A percentile compares a stretch with the other conserved stretches of the same genome.
phyloP scores from a whole-genome alignment of 2,888 invertebrate genomes.

The Horisme vitalbata region DNA sequence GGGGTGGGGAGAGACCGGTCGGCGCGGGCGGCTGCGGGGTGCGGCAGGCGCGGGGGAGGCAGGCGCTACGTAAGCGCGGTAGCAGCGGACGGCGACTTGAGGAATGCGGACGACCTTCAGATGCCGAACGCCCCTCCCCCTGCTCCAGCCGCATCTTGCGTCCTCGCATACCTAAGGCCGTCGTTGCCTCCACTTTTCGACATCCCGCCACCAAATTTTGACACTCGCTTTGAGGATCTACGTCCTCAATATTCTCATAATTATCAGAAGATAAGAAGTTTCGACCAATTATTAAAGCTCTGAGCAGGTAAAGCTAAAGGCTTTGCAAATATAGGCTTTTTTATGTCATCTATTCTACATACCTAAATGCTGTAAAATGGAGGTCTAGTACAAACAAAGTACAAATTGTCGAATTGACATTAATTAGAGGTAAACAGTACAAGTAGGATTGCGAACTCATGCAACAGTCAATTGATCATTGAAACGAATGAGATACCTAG shows the following conservation, averaged over 20 bases:
- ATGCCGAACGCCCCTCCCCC: constrained; percentile 80
- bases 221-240: constrained; percentile 62
- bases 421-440: too few species aligned
- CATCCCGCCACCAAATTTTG: constrained; percentile 74
- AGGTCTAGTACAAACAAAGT: too few species aligned
- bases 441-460: too few species aligned
- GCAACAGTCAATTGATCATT: too few species aligned
- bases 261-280: too few species aligned
- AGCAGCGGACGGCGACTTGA: constrained; percentile 81
- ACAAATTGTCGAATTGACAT: too few species aligned
- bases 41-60: constrained; percentile 43
- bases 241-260: constrained; percentile 19
- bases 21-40: constrained; percentile 48
- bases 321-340: too few species aligned
- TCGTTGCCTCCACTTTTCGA: constrained; percentile 77
- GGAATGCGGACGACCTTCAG: constrained; percentile 83
- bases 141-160: constrained; percentile 79
- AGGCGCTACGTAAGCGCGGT: constrained; percentile 83
- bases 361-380: too few species aligned
- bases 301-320: too few species aligned
- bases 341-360: too few species aligned
- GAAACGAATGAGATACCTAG: too few species aligned
- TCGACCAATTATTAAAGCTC: too few species aligned
- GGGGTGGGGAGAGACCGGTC: constrained; percentile 65
- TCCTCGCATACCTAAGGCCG: constrained; percentile 79